Evolutionary conservation across 2,888 invertebrate genomes (phyloP), one percentile per base, ranked within the genome.

Genomic region (Lepas anatifera): DNA sequence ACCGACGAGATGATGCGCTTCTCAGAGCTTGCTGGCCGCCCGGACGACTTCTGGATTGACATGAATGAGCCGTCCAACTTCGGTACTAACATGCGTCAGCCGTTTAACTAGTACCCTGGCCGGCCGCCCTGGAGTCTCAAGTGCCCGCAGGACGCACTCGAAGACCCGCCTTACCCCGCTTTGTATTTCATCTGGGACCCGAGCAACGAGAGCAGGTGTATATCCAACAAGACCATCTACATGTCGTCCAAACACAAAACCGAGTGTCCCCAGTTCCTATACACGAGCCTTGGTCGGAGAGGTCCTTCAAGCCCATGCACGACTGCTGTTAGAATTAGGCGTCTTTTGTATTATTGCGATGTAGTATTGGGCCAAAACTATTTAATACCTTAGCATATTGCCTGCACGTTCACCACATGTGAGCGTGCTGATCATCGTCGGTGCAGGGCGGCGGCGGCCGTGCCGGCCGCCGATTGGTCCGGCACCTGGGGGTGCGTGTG

Each of bases 41-140:
- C 66, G 76, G 93, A 94, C 77, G 92, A 92, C 11, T 86, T 87
- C 67, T 93, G 93, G 93, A 89, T 93, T 75, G 90, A 93, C 77
- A 93, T 93, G 92, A 93, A 93, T 80, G 93, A 93, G 77, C 91
- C 91, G 0, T 88, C 90, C 0, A 92, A 92, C 81, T 91, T 92
- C 80, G 73, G 72, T 46, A 73, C 73, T 37, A 70, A 73, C 58
- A 66, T 71, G 66, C 70, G 71, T 29, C 41, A 71, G 37, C 73
- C 73, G 11, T 72, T 67, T 48, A 74, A 74, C 72, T 73, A 71
- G 71, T 73, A 73, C 8, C 35, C 67, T 7, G 71, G 67, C 13
- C 27, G 64, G 48, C 66, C 68, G 22, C 69, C 68, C 22, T 74
- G 74, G 73, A 73, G 72, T 41, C 71, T 73, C 27, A 72, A 73